phyloP scores from a whole-genome alignment of 1,140 invertebrate species.

The Drosophila prosaltans region DNA sequence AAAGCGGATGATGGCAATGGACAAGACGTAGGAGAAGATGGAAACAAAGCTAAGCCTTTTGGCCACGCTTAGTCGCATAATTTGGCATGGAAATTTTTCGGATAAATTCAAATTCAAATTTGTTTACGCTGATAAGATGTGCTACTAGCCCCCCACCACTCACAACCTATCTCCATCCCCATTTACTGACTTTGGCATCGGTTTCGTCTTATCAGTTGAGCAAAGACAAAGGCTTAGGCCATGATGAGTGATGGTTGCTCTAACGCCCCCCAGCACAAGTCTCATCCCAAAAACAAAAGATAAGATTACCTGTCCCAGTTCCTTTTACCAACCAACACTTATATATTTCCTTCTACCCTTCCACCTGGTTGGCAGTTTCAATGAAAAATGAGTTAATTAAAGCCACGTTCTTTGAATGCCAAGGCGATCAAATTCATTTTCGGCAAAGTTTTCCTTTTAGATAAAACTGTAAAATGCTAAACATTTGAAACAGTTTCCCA shows the following conservation, averaged over 20 bases:
- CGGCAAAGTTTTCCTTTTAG: constrained; percentile 57
- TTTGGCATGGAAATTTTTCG: constrained; percentile 50
- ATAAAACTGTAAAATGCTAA: constrained; percentile 72
- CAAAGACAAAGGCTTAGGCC: constrained; percentile 62
- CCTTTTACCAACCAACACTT: background rate
- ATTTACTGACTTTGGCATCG: background rate
- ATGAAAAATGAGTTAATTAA: constrained; percentile 83
- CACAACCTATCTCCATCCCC: background rate
- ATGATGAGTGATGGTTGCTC: constrained; percentile 66
- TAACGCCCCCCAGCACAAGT: constrained; percentile 42
- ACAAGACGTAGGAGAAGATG: background rate
- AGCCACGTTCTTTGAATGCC: constrained; percentile 66
- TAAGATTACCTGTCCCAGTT: constrained; percentile 60
- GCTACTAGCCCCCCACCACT: background rate
- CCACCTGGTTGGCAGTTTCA: constrained; percentile 54
- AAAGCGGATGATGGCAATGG: background rate
- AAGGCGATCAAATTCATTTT: constrained; percentile 70
- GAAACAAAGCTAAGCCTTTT: constrained; percentile 26
- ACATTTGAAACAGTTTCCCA: constrained; percentile 41
- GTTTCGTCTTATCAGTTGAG: constrained; percentile 46
- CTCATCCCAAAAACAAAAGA: constrained; percentile 46
- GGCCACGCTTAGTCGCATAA: constrained; percentile 60
- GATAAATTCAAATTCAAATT: constrained; percentile 59
- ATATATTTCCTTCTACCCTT: background rate
- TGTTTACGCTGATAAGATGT: constrained; percentile 54